Evolutionary conservation across 2,113 vertebrate genomes (phyloP).

Genomic region (Lanius ludovicianus): DNA sequence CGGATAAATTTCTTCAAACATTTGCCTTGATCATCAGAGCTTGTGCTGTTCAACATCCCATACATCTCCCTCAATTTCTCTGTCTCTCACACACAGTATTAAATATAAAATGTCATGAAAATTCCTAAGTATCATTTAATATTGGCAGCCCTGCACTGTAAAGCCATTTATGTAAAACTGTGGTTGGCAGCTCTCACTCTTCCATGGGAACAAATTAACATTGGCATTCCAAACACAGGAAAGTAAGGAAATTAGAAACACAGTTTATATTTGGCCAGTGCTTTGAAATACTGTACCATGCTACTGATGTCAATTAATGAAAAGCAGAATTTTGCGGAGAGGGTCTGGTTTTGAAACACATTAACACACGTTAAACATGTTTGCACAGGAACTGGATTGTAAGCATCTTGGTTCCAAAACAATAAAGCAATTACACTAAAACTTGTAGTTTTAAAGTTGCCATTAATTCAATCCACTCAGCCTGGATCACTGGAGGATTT

Average conservation of each 20-base stretch:
- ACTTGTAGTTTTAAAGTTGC: conserved; percentile 64
- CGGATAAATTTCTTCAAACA: background rate
- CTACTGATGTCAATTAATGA: conserved; percentile 88
- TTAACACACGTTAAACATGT: conserved; percentile 87
- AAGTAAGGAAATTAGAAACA: conserved; percentile 87
- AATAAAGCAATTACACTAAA: conserved; percentile 81
- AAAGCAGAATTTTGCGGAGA: conserved; percentile 79
- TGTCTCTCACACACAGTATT: conserved; percentile 52
- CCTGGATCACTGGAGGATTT: conserved; percentile 66
- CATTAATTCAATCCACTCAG: conserved; percentile 75
- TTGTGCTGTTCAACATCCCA: background rate
- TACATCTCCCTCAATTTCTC: background rate
- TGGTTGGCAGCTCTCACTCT: conserved; percentile 76
- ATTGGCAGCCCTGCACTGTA: conserved; percentile 66
- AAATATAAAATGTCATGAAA: conserved; percentile 73
- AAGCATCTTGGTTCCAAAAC: conserved; percentile 79
- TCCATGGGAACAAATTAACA: conserved; percentile 85
- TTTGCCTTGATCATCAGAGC: background rate
- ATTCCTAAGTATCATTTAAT: conserved; percentile 65
- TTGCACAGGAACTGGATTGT: conserved; percentile 82
- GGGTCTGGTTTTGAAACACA: conserved; percentile 81
- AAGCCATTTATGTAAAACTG: conserved; percentile 77
- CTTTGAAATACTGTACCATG: conserved; percentile 86
- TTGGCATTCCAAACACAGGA: conserved; percentile 84
- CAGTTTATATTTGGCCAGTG: conserved; percentile 79